Conservation (phyloP, 2,113 vertebrate species). For the Eclectus roratus region DNA sequence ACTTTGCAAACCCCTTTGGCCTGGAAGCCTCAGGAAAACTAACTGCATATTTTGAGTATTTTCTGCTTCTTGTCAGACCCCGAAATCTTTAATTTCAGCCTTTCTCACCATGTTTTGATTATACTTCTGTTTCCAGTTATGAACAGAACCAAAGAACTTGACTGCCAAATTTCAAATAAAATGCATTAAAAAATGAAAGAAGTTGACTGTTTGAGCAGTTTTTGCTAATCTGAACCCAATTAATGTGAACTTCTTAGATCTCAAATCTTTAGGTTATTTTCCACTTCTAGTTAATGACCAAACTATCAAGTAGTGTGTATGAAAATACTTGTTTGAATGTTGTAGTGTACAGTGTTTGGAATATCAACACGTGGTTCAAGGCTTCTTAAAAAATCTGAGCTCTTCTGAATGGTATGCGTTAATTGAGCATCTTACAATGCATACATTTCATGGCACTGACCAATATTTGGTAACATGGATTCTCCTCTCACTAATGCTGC, state of each 20-base stretch:
- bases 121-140: constrained; percentile 1
- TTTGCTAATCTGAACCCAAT: not conserved
- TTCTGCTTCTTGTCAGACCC: constrained; percentile 17
- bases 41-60: not conserved
- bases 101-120: constrained; percentile 1
- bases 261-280: not conserved
- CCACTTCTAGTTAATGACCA: not conserved
- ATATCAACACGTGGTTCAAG: not conserved
- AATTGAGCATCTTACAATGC: not conserved
- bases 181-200: not conserved
- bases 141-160: not conserved
- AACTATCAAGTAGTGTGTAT: not conserved
- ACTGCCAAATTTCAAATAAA: constrained; percentile 16
- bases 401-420: not conserved
- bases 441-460: not conserved
- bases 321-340: not conserved
- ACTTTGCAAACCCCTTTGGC: not conserved
- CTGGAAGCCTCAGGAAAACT: not conserved
- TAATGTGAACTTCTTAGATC: not conserved
- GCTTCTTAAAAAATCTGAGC: not conserved
- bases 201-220: not conserved
- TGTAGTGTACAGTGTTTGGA: not conserved
- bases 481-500: not conserved
- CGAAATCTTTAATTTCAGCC: constrained; percentile 14
- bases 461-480: not conserved